phyloP scores from a whole-genome alignment of 2,888 invertebrate species.

The Copidosoma aretas region DNA sequence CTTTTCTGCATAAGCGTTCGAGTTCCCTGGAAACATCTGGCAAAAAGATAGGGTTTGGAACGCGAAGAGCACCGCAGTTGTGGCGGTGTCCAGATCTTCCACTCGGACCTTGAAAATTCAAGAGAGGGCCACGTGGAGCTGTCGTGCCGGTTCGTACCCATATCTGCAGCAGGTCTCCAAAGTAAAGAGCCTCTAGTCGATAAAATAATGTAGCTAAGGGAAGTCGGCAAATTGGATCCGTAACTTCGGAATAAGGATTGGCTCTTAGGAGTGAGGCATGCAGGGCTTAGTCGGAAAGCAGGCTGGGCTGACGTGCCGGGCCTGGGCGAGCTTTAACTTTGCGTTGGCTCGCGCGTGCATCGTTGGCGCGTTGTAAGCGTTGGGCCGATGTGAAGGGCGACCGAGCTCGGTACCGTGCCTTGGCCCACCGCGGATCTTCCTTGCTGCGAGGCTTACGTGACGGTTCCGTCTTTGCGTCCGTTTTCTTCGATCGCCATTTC shows the following conservation, averaged over 20 bases:
- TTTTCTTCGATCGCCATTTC: conserved; percentile 64
- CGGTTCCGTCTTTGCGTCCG: conserved; percentile 27
- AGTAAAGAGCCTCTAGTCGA: conserved; percentile 70
- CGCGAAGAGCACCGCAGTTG: conserved; percentile 64
- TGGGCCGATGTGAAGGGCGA: too few species aligned
- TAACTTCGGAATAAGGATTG: conserved; percentile 76
- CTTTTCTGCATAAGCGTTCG: conserved; percentile 66
- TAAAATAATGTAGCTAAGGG: conserved; percentile 74
- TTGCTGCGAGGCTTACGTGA: conserved; percentile 45
- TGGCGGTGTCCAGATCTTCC: conserved; percentile 63
- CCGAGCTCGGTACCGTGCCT: conserved; percentile 62
- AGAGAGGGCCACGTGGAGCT: conserved; percentile 54
- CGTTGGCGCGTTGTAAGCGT: too few species aligned
- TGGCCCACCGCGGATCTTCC: conserved; percentile 58
- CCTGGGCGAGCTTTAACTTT: too few species aligned
- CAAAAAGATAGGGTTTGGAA: conserved; percentile 66
- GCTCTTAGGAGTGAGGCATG: conserved; percentile 73
- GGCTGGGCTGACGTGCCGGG: conserved; percentile 39
- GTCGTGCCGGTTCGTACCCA: conserved; percentile 50
- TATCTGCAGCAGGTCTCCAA: conserved; percentile 29
- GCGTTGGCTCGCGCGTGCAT: too few species aligned
- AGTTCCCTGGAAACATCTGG: conserved; percentile 65
- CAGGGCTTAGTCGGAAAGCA: conserved; percentile 67
- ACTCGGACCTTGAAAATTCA: conserved; percentile 66
- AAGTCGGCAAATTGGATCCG: conserved; percentile 74